phyloP scores from a whole-genome alignment of 2,797 vertebrate genomes.

The Sphenopsis melanotis region DNA sequence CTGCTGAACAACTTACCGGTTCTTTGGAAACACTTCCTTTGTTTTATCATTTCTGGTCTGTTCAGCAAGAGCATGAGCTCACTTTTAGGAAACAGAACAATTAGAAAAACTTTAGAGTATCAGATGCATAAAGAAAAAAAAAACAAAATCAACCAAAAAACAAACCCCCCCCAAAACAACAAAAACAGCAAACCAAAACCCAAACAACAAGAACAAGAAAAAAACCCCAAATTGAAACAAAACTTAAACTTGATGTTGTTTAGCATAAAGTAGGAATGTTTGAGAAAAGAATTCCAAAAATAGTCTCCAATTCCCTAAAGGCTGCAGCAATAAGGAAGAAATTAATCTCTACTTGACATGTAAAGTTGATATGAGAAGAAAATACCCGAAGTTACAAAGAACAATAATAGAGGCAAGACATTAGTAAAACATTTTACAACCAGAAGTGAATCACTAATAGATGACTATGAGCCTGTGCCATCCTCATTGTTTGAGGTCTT shows the following conservation, averaged over 20 bases:
- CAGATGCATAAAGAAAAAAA: background rate
- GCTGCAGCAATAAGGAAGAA: background rate
- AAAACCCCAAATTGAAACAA: rapidly evolving
- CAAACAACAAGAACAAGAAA: background rate
- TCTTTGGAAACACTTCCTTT: background rate
- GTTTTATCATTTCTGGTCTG: background rate
- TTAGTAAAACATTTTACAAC: background rate
- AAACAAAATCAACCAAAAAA: background rate
- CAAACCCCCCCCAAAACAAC: background rate
- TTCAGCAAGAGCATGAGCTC: background rate
- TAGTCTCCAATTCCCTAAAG: background rate
- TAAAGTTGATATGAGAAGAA: background rate
- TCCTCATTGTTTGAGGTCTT: background rate
- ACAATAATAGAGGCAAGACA: background rate
- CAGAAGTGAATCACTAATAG: background rate
- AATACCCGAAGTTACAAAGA: background rate
- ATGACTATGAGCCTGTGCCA: background rate
- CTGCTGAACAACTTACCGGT: background rate
- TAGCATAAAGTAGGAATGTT: background rate
- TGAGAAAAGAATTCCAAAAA: background rate
- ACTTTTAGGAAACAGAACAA: background rate
- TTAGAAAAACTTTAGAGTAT: background rate
- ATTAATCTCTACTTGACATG: background rate
- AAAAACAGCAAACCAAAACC: background rate
- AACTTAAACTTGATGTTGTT: background rate